These are phyloP conservation scores for Eupelmus urozonus DNA, from an alignment of 2,888 invertebrate species.

Conservation along the genomic window DNA sequence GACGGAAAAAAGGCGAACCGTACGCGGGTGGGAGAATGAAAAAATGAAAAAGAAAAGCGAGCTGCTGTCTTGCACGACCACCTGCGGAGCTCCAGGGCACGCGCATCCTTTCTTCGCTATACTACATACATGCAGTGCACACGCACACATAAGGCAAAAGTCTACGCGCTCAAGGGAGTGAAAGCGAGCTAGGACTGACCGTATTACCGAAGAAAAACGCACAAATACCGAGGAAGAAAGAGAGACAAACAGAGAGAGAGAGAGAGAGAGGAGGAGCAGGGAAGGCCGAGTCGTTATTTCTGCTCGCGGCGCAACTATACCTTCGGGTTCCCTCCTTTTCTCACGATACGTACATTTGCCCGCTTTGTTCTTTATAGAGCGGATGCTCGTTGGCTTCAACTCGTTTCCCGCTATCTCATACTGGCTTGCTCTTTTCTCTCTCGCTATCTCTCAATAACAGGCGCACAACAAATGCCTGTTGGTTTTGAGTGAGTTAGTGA, in stretches of 20 bases:
- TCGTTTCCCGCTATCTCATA: background rate
- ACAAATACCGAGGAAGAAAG: background rate
- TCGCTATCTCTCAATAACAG: constrained; percentile 18
- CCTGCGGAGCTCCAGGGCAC: constrained; percentile 36
- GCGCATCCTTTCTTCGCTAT: background rate
- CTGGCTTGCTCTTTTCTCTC: background rate
- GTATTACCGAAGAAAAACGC: background rate
- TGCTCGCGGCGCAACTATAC: background rate
- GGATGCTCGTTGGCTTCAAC: background rate
- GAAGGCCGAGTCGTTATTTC: constrained; percentile 34
- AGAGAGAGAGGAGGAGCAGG: constrained; percentile 7
- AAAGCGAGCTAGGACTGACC: constrained; percentile 23
- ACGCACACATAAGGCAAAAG: background rate
- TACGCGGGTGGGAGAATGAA: background rate
- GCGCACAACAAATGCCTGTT: background rate
- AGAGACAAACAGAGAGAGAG: background rate
- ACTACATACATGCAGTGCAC: background rate
- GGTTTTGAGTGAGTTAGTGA: constrained; percentile 28
- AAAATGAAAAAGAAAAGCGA: constrained; percentile 21
- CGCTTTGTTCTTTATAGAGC: constrained; percentile 1
- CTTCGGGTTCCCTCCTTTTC: background rate
- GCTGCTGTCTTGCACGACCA: constrained; percentile 20
- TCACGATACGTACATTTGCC: background rate
- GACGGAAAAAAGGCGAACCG: background rate
- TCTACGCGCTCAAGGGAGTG: background rate